Percentiles rank a stretch among this genome's conserved stretches.
These are phyloP conservation scores for Mesembrinibis cayennensis DNA, from an alignment of 2,113 vertebrate species.

Conservation along the genomic window DNA sequence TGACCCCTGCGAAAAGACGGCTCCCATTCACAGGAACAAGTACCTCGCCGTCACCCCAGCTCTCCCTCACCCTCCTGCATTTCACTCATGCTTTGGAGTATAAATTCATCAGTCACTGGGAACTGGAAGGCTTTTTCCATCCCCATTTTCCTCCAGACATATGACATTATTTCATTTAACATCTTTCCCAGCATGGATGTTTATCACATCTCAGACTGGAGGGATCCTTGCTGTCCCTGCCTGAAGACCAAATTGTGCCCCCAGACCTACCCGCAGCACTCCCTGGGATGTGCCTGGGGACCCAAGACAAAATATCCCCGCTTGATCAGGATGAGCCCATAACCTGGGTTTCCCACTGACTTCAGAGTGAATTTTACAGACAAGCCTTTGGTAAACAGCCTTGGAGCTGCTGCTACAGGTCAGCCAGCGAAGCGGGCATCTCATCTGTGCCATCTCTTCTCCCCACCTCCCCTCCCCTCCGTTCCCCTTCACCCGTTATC, in stretches of 20 bases:
- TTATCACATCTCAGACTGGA: background rate
- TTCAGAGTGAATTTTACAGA: background rate
- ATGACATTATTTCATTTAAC: background rate
- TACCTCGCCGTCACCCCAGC: background rate
- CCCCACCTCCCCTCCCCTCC: background rate
- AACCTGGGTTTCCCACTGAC: background rate
- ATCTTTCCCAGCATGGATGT: background rate
- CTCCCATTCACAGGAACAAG: background rate
- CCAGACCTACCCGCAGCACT: background rate
- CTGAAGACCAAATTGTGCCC: background rate
- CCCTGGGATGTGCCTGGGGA: background rate
- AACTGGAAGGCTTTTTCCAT: background rate
- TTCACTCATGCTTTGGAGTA: background rate
- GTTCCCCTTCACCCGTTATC: background rate
- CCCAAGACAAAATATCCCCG: background rate
- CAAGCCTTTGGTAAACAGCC: background rate
- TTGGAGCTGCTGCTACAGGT: background rate
- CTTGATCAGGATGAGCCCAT: accelerated
- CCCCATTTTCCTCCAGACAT: background rate
- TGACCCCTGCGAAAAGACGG: background rate
- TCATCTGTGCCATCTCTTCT: background rate
- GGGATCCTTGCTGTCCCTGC: background rate
- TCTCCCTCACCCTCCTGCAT: background rate
- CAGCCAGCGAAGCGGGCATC: background rate
- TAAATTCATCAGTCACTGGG: background rate